phyloP scores from a whole-genome alignment of 2,113 vertebrate genomes.

The Rhinichthys klamathensis region DNA sequence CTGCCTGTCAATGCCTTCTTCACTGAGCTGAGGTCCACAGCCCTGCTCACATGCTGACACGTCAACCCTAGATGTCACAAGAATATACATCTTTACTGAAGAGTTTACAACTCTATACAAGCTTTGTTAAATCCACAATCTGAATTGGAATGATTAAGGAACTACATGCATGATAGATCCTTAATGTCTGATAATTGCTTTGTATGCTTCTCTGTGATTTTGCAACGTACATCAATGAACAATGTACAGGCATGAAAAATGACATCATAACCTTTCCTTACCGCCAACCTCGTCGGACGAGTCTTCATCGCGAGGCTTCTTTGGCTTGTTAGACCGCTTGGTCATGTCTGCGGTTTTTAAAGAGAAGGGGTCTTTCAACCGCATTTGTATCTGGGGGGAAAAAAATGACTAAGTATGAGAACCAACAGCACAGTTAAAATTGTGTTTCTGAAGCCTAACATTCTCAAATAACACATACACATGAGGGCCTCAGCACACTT shows the following conservation, averaged over 20 bases:
- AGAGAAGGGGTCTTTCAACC: conserved; percentile 92
- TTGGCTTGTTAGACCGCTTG: conserved; percentile 88
- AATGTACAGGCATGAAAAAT: neutral
- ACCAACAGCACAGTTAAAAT: neutral
- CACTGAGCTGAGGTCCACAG: conserved; percentile 88
- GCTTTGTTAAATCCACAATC: neutral
- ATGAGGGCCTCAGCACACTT: neutral
- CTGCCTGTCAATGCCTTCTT: conserved; percentile 87
- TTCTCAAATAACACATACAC: neutral
- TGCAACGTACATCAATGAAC: neutral
- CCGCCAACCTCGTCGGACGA: conserved; percentile 96
- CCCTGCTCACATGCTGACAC: conserved; percentile 92
- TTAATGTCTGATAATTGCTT: neutral
- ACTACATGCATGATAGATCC: neutral
- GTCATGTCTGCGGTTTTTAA: conserved; percentile 84
- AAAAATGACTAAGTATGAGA: conserved; percentile 37
- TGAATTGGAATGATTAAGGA: neutral
- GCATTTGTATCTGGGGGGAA: conserved; percentile 86
- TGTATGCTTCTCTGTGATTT: neutral
- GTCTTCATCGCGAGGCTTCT: conserved; percentile 89
- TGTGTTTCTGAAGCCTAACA: neutral
- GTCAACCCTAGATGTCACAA: conserved; percentile 77
- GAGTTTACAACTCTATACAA: neutral
- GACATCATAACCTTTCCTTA: conserved; percentile 61
- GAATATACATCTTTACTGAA: neutral